Conservation (phyloP, 2,113 vertebrate species). For the Lipophrys pholis region DNA sequence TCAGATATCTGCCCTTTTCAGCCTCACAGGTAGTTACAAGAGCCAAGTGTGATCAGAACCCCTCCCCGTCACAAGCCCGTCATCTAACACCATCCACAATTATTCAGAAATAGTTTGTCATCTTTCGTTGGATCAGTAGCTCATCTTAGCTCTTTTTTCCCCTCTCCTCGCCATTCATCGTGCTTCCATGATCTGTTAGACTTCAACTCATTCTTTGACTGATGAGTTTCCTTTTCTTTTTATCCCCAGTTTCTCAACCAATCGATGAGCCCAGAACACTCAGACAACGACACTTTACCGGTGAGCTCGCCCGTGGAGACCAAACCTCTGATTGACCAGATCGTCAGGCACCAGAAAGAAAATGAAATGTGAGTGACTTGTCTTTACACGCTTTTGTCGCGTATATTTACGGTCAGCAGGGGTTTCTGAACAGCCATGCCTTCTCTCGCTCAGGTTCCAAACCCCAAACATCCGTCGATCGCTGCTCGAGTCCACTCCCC, state of each 20-base stretch:
- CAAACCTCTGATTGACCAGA: conserved; percentile 86
- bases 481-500: conserved; percentile 92
- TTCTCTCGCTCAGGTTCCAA: conserved; percentile 86
- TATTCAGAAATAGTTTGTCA: conserved; percentile 67
- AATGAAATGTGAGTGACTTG: conserved; percentile 88
- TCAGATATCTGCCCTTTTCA: conserved; percentile 93
- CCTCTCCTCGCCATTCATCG: not conserved
- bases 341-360: conserved; percentile 90
- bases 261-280: conserved; percentile 87
- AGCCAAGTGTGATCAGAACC: conserved; percentile 80
- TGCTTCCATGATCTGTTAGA: not conserved
- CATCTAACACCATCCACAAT: conserved; percentile 33
- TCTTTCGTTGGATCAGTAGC: not conserved
- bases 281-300: conserved; percentile 86
- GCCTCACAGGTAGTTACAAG: conserved; percentile 92
- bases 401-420: not conserved
- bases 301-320: conserved; percentile 86
- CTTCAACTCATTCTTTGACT: not conserved
- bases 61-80: conserved; percentile 82
- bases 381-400: not conserved
- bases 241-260: conserved; percentile 92
- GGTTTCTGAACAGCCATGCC: not conserved
- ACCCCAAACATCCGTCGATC: conserved; percentile 94
- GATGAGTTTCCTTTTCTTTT: conserved; percentile 14
- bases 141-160: not conserved